Base-by-base conservation (phyloP, 2,888 invertebrate species). In the Diploptera punctata region DNA sequence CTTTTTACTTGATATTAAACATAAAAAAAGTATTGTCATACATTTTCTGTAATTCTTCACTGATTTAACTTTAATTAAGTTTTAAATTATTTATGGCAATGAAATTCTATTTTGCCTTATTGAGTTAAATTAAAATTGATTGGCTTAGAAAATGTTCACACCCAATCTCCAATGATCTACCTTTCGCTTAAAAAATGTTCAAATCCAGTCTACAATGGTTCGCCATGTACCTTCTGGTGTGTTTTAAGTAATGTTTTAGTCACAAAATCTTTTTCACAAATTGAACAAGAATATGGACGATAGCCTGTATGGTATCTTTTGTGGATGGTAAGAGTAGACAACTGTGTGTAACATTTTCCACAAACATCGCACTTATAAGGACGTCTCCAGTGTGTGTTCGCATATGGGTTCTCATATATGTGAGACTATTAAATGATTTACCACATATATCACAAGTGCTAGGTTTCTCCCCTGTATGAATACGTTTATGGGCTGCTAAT, bases 301-400 rank as follows among this genome's bases (percentile, higher is more conserved):
- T 68, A 31, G 16, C 71, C 74, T 1, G 68, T 69, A 31, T 74
- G 74, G 31, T 71, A 71, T 18, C 83, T 78, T 3, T 82, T 81
- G 77, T 83, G 83, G 2, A 82, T 82, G 44, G 82, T 82, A 9
- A 83, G 79, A 1, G 83, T 83, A 7, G 82, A 82, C 3, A 82
- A 82, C 62, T 82, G 82, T 0, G 81, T 76, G 73, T 82, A 82
- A 33, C 78, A 74, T 72, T 80, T 79, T 18, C 79, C 79, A 70
- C 82, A 82, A 18, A 79, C 77, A 33, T 77, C 47, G n/a, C 47
- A 47, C n/a, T 47, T 7, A n/a, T n/a, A n/a, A n/a, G n/a, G n/a
- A n/a, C n/a, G n/a, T 73, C 73, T 3, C 73, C 73, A 16, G 70
- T 73, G 71, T 73, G 73, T 26, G 75, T 78, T 0, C 81, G 77